Conservation (phyloP, 1,140 invertebrate species). For the Lepeophtheirus salmonis region DNA sequence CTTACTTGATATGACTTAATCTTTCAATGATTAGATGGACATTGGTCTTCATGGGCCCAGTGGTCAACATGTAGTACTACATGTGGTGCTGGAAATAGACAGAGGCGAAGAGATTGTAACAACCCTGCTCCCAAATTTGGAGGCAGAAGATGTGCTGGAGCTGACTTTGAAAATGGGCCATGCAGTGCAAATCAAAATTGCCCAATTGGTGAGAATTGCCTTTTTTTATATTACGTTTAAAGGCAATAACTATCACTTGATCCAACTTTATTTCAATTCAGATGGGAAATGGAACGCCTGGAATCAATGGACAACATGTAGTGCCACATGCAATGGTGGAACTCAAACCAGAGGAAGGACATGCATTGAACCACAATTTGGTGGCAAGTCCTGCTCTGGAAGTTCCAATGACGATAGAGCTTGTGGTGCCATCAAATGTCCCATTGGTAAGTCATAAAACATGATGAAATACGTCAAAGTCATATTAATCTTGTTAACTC, state of each 20-base stretch:
- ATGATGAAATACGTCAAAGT: neutral
- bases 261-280: neutral
- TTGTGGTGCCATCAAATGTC: conserved; percentile 6
- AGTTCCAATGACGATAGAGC: conserved; percentile 28
- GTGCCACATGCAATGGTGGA: conserved; percentile 1
- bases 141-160: neutral
- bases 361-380: neutral
- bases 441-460: neutral
- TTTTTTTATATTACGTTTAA: neutral
- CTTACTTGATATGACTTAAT: neutral
- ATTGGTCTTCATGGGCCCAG: conserved; percentile 25
- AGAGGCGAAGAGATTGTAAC: conserved; percentile 25
- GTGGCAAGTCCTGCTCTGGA: conserved; percentile 26
- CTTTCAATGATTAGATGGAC: conserved; percentile 25
- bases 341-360: neutral
- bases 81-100: conserved; percentile 40
- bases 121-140: neutral
- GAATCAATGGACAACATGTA: conserved; percentile 1
- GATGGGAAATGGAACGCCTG: neutral
- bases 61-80: conserved; percentile 29
- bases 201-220: neutral
- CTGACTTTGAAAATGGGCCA: conserved; percentile 28
- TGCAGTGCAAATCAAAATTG: conserved; percentile 12
- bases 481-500: neutral
- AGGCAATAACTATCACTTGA: no score